Conservation (phyloP, 2,113 vertebrate species). For the Hipposideros armiger region DNA sequence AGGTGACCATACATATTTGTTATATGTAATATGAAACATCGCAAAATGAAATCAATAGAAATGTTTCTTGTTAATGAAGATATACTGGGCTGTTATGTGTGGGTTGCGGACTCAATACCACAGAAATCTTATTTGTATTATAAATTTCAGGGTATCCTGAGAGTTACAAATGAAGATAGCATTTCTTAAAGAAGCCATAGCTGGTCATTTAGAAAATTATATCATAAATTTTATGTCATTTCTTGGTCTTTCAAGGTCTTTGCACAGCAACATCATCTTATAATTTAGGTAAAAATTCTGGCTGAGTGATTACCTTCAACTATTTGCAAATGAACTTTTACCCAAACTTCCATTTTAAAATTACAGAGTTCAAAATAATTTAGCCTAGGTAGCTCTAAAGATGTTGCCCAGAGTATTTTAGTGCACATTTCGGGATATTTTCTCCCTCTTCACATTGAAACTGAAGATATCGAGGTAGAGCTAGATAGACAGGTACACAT, state of each 20-base stretch:
- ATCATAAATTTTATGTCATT: slow-evolving; percentile 84
- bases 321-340: slow-evolving; percentile 73
- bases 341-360: slow-evolving; percentile 60
- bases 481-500: background rate
- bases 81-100: slow-evolving; percentile 92
- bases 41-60: slow-evolving; percentile 96
- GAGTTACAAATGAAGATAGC: slow-evolving; percentile 87
- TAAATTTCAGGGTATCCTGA: slow-evolving; percentile 86
- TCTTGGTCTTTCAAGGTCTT: slow-evolving; percentile 79
- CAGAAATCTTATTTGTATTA: slow-evolving; percentile 92
- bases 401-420: background rate
- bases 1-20: slow-evolving; percentile 95
- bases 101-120: slow-evolving; percentile 89
- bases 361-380: slow-evolving; percentile 48
- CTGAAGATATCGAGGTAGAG: background rate
- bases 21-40: slow-evolving; percentile 95
- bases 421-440: background rate
- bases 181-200: slow-evolving; percentile 85
- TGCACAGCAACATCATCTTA: slow-evolving; percentile 63
- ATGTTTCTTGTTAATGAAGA: slow-evolving; percentile 98
- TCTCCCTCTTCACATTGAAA: background rate
- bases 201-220: slow-evolving; percentile 88
- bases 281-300: slow-evolving; percentile 58
- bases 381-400: background rate
- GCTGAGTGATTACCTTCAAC: slow-evolving; percentile 44